Percentiles rank a stretch among this genome's conserved stretches.
These are phyloP conservation scores for Lacerta agilis DNA, from an alignment of 2,797 vertebrate genomes.

Conservation along the genomic window DNA sequence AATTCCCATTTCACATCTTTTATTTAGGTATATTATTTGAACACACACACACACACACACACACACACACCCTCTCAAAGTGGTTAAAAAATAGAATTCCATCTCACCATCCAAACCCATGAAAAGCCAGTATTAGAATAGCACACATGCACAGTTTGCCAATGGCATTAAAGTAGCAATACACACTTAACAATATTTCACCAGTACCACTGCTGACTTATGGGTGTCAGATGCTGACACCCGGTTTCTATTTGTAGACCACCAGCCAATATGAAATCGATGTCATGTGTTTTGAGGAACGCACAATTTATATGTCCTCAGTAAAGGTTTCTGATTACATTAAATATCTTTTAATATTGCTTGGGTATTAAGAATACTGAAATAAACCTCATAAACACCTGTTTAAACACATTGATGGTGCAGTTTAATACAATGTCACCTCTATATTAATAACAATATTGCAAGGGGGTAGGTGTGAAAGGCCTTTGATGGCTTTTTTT, in stretches of 20 bases:
- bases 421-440: constrained; percentile 79
- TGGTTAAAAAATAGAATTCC: too few species aligned
- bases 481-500: constrained; percentile 76
- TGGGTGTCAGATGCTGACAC: neutral
- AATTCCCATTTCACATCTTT: neutral
- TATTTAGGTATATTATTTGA: neutral
- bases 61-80: too few species aligned
- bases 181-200: neutral
- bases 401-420: constrained; percentile 77
- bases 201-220: neutral
- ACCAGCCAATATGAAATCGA: constrained; percentile 72
- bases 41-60: too few species aligned
- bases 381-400: constrained; percentile 82
- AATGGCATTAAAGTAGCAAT: neutral
- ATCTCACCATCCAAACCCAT: too few species aligned
- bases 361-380: constrained; percentile 81
- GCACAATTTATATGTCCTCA: constrained; percentile 70
- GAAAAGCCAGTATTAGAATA: too few species aligned
- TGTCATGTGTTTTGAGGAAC: constrained; percentile 65
- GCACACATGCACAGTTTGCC: neutral
- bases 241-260: constrained; percentile 67
- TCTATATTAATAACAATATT: constrained; percentile 81
- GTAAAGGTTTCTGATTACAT: constrained; percentile 75
- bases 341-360: constrained; percentile 71
- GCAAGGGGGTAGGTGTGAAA: constrained; percentile 58